These are phyloP conservation scores for Crocidura indochinensis DNA, from an alignment of 2,797 vertebrate species.

Conservation along the genomic window DNA sequence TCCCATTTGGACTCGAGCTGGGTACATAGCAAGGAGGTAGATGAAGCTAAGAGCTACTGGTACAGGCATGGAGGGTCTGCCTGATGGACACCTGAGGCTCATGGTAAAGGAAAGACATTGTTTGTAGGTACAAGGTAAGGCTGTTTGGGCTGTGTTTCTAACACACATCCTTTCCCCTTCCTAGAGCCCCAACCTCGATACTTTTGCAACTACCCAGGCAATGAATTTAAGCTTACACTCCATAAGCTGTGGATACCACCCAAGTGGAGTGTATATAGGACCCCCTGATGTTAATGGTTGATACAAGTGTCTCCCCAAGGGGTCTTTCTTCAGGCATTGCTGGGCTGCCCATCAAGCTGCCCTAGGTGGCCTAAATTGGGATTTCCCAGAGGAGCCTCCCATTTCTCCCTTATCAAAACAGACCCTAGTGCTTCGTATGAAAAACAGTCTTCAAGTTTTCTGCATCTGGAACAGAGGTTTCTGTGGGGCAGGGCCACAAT, in stretches of 20 bases:
- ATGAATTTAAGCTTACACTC: background rate
- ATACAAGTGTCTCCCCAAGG: background rate
- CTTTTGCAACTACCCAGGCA: background rate
- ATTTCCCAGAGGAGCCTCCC: background rate
- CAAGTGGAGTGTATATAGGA: background rate
- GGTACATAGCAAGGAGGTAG: background rate
- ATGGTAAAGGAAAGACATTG: constrained; percentile 13
- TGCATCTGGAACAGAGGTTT: background rate
- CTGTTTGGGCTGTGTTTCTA: background rate
- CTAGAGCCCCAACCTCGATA: background rate
- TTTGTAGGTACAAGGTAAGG: background rate
- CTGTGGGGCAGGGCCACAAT: background rate
- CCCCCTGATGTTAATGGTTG: background rate
- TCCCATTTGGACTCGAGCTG: background rate
- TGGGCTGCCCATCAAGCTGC: background rate
- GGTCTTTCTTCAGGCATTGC: background rate
- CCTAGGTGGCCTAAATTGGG: background rate
- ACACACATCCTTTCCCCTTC: background rate
- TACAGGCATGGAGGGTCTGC: background rate
- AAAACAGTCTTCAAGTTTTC: background rate
- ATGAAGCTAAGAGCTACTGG: background rate
- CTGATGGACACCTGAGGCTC: constrained; percentile 12
- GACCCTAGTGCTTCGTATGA: background rate
- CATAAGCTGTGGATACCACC: background rate
- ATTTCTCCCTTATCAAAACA: background rate